A percentile compares a stretch with the other conserved stretches of the same genome.
phyloP scores from a whole-genome alignment of 92 coral and sea anemone genomes.

The Meandrina meandrites region DNA sequence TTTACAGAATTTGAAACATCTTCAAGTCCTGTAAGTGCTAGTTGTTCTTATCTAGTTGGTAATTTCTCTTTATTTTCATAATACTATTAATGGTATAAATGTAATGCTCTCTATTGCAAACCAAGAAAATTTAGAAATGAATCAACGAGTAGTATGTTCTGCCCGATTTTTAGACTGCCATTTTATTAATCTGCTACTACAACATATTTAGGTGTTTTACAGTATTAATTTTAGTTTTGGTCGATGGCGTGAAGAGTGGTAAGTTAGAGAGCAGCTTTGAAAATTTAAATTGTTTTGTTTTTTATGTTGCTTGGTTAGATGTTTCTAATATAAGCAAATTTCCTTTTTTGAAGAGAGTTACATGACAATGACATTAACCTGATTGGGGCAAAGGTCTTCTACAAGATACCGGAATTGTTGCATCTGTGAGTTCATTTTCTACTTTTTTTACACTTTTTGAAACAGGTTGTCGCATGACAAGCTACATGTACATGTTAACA shows the following conservation, averaged over 20 bases:
- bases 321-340: background rate
- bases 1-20: conserved; percentile 74
- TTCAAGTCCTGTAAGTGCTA: conserved; percentile 83
- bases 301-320: background rate
- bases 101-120: too few species aligned
- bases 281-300: background rate
- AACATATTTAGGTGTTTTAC: too few species aligned
- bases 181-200: too few species aligned
- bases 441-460: background rate
- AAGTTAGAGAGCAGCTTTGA: too few species aligned
- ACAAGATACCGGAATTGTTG: conserved; percentile 83
- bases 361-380: conserved; percentile 68
- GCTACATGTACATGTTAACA: background rate
- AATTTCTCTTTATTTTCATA: too few species aligned
- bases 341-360: conserved; percentile 63
- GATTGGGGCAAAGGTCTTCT: conserved; percentile 86
- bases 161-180: too few species aligned
- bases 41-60: background rate
- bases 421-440: conserved; percentile 80
- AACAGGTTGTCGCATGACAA: background rate
- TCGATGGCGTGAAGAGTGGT: too few species aligned
- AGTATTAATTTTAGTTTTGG: too few species aligned
- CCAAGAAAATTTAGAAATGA: too few species aligned
- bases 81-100: too few species aligned
- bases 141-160: too few species aligned